Evolutionary conservation across 1,140 invertebrate species (phyloP).

Genomic region (Orchesella cincta): DNA sequence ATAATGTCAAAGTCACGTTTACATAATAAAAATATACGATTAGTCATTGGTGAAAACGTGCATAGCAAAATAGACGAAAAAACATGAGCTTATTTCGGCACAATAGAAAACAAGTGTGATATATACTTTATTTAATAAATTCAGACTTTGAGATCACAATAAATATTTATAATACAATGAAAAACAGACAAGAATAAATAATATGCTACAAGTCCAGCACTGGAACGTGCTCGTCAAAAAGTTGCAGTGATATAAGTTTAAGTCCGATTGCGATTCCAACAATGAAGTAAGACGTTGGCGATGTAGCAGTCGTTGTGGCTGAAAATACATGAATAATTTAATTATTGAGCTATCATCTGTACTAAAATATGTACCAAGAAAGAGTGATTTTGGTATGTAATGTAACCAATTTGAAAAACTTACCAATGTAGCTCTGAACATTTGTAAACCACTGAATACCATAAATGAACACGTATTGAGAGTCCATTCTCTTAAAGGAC

Average conservation of each 20-base stretch:
- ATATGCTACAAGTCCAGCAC: neutral
- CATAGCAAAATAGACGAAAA: too few species aligned
- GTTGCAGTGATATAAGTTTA: neutral
- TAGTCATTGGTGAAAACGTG: too few species aligned
- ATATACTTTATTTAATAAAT: too few species aligned
- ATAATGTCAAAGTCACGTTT: neutral
- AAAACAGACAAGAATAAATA: too few species aligned
- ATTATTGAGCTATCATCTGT: neutral
- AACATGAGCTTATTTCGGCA: too few species aligned
- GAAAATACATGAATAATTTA: neutral
- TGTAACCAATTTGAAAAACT: neutral
- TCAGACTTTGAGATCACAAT: too few species aligned
- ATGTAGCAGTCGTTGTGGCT: neutral
- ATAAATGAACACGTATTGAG: constrained; percentile 36
- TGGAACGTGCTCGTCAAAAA: neutral
- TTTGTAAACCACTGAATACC: constrained; percentile 41
- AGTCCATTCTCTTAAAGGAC: constrained; percentile 29
- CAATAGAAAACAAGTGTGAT: too few species aligned
- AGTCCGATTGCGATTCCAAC: constrained; percentile 11
- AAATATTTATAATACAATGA: too few species aligned
- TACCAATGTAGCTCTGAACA: constrained; percentile 41
- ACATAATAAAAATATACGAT: too few species aligned
- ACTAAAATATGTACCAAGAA: neutral
- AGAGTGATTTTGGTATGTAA: neutral
- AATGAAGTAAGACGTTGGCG: neutral